These are phyloP conservation scores for Limnephilus marmoratus DNA, from an alignment of 2,888 invertebrate genomes.

Conservation along the genomic window DNA sequence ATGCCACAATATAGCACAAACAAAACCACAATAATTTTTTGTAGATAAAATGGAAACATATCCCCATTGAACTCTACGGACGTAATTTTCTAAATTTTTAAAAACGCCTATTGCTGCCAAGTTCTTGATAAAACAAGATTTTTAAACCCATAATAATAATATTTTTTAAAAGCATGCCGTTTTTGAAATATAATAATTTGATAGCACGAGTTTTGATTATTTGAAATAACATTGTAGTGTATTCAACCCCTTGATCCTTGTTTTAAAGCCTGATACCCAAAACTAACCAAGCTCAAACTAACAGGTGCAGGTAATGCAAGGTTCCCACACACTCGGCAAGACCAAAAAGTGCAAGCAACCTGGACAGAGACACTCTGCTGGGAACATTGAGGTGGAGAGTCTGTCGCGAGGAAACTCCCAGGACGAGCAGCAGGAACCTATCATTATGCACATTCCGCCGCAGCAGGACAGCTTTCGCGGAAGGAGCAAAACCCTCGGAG, in stretches of 20 bases:
- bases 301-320: constrained; percentile 83
- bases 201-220: background rate
- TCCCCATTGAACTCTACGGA: background rate
- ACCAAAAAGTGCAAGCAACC: constrained; percentile 88
- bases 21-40: background rate
- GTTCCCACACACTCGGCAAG: constrained; percentile 90
- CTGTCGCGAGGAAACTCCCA: constrained; percentile 83
- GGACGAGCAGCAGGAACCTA: constrained; percentile 79
- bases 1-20: background rate
- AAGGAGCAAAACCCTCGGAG: constrained; percentile 94
- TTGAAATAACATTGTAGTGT: background rate
- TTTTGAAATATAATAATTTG: background rate
- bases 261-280: background rate
- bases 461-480: constrained; percentile 82
- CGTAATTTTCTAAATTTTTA: background rate
- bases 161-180: background rate
- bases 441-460: constrained; percentile 68
- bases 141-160: background rate
- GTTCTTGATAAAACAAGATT: background rate
- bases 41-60: background rate
- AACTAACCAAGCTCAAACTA: constrained; percentile 21
- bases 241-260: background rate
- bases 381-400: constrained; percentile 91
- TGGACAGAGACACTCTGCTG: constrained; percentile 88
- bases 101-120: background rate